These are phyloP conservation scores for Rosalia funebris DNA, from an alignment of 2,888 invertebrate genomes.

Conservation along the genomic window DNA sequence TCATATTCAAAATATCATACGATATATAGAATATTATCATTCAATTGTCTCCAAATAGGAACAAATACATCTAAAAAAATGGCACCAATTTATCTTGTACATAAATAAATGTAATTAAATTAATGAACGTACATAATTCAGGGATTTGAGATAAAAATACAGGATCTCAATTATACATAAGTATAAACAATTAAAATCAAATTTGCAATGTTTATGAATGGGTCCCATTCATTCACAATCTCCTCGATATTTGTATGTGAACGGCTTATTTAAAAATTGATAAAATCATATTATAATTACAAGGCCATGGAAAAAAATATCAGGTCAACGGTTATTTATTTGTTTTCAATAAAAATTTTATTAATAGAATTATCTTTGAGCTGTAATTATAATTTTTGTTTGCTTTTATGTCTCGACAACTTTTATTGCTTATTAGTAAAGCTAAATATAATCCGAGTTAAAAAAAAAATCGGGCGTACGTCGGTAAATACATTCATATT, in stretches of 20 bases:
- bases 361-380: constrained; percentile 22
- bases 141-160: neutral
- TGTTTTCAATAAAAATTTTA: constrained; percentile 17
- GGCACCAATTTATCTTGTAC: no score
- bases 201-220: constrained; percentile 15
- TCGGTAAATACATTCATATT: neutral
- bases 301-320: constrained; percentile 3
- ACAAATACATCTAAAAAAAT: no score
- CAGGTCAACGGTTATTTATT: constrained; percentile 18
- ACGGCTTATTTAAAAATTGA: constrained; percentile 5
- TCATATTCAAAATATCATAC: no score
- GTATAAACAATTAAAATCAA: neutral
- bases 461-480: neutral
- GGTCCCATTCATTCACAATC: constrained; percentile 11
- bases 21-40: no score
- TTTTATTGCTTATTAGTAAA: constrained; percentile 16
- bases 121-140: no score
- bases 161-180: neutral
- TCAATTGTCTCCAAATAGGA: no score
- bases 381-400: constrained; percentile 11
- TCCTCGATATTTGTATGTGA: neutral
- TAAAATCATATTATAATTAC: neutral
- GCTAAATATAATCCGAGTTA: neutral
- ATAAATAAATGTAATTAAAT: no score
- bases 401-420: constrained; percentile 16